These are phyloP conservation scores for Drosophila pectinifera DNA, from an alignment of 1,140 invertebrate genomes.

Conservation along the genomic window DNA sequence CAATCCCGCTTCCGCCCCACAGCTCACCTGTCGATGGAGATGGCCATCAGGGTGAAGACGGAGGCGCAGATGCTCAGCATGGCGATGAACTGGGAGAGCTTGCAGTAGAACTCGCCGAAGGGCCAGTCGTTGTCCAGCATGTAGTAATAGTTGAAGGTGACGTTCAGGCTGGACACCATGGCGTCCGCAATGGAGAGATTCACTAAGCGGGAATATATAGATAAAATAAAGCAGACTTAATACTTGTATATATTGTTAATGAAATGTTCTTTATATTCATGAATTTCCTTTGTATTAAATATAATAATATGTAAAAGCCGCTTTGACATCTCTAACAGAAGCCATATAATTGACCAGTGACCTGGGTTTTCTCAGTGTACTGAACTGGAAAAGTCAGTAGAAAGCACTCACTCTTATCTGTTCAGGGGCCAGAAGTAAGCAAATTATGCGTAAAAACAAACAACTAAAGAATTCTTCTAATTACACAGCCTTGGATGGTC, in stretches of 20 bases:
- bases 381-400: constrained; percentile 14
- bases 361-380: neutral
- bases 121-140: constrained; percentile 97
- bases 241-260: neutral
- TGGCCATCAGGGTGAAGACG: constrained; percentile 98
- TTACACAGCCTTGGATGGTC: constrained; percentile 22
- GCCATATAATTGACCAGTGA: neutral
- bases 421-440: constrained; percentile 25
- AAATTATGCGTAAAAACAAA: constrained; percentile 51
- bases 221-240: too few species aligned
- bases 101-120: constrained; percentile 96
- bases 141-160: constrained; percentile 96
- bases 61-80: constrained; percentile 96
- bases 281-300: neutral
- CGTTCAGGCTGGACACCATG: constrained; percentile 97
- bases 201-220: constrained; percentile 87
- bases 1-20: constrained; percentile 88
- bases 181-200: constrained; percentile 97
- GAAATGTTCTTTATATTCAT: too few species aligned
- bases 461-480: constrained; percentile 31
- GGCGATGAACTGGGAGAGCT: constrained; percentile 96
- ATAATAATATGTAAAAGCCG: neutral
- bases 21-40: constrained; percentile 97
- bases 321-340: neutral
- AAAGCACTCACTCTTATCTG: constrained; percentile 44